Evolutionary conservation across 2,797 vertebrate genomes (phyloP), one percentile per base, ranked within the genome.

Genomic region (Pygocentrus nattereri): DNA sequence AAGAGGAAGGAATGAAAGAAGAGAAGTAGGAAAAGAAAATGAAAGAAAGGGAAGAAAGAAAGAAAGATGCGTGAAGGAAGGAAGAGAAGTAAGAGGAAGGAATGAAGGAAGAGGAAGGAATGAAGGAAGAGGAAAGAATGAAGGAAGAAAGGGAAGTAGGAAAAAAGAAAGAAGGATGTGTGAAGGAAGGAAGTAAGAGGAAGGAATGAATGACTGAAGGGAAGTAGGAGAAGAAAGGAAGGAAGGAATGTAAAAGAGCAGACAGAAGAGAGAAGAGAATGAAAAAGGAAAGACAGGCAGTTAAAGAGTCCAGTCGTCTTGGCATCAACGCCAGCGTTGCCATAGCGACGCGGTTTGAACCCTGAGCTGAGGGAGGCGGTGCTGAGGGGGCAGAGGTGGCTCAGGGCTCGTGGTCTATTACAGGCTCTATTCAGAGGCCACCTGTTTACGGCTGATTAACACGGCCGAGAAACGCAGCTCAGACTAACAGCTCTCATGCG

Each of bases 391-490:
- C 61, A 59, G 41, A 44, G 41, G 41, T n/a, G n/a, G n/a, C n/a
- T n/a, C n/a, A n/a, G n/a, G n/a, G n/a, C n/a, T n/a, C n/a, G n/a
- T 44, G 41, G 10, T 44, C 41, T 44, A 12, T 44, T 44, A 44
- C 41, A 1, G 21, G 38, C 25, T 47, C 56, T 30, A 11, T 78
- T 78, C 34, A 31, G 30, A n/a, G 54, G 5, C 65, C 65, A 61
- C 44, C 76, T 78, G 76, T 70, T 59, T n/a, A 38, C 13, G 8
- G 18, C 23, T 70, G 76, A 78, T 78, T 78, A 70, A n/a, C 19
- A 54, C 30, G 27, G 52, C 27, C 38, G 56, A 19, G 56, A 72
- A 41, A 12, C 6, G 19, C 1, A 18, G 77, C 70, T 71, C 56
- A 47, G 50, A 8, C 13, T 21, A 21, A n/a, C 2, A 31, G 5